These are phyloP conservation scores for Drosophila bunnanda DNA, from an alignment of 2,888 invertebrate genomes.

Conservation along the genomic window DNA sequence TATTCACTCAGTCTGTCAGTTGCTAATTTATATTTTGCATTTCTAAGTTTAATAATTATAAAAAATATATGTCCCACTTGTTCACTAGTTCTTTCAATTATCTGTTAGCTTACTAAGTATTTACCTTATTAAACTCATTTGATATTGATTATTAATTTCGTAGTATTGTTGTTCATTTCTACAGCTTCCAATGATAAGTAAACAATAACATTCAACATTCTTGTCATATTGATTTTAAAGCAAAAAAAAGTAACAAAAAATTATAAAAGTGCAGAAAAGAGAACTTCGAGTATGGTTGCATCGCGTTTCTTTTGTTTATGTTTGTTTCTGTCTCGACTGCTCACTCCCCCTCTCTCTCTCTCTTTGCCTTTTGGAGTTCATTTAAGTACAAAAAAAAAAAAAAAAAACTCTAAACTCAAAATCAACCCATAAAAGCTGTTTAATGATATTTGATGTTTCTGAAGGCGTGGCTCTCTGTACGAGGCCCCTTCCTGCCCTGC, in stretches of 20 bases:
- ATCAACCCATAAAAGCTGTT: constrained; percentile 26
- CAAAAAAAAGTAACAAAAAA: neutral
- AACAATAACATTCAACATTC: neutral
- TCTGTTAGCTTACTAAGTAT: too few species aligned
- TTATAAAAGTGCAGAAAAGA: neutral
- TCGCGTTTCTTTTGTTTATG: neutral
- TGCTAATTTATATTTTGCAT: too few species aligned
- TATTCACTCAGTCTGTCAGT: too few species aligned
- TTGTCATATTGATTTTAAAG: neutral
- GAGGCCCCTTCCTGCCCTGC: constrained; percentile 10
- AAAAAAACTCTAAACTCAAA: neutral
- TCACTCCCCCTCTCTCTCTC: neutral
- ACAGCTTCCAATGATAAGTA: too few species aligned
- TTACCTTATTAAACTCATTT: too few species aligned
- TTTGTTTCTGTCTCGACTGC: neutral
- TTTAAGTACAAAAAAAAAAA: constrained; percentile 26
- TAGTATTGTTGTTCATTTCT: too few species aligned
- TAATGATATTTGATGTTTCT: constrained; percentile 61
- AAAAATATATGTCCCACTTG: too few species aligned
- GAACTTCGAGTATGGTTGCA: neutral
- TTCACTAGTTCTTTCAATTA: too few species aligned
- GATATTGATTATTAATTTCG: too few species aligned
- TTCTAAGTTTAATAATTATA: too few species aligned
- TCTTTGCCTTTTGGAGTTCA: constrained; percentile 13
- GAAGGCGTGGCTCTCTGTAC: constrained; percentile 45